These are phyloP conservation scores for Crossaster papposus DNA, from an alignment of 53 echinoderm and acorn worm genomes.

Conservation along the genomic window DNA sequence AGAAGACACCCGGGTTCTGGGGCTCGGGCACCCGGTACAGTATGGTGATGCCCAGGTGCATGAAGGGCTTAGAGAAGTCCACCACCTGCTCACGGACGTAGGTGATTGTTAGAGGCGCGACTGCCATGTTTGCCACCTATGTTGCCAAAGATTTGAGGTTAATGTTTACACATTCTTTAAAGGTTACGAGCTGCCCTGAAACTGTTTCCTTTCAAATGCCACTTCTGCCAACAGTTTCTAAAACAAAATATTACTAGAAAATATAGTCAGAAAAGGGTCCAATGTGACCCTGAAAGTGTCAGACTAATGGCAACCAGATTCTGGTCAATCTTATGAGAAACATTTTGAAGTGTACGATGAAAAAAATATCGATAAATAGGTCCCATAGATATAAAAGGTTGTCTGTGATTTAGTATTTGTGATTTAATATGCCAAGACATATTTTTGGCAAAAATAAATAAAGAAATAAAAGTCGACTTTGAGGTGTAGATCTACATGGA, in stretches of 20 bases:
- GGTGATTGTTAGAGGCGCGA: slow-evolving; percentile 93
- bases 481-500: no score
- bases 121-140: slow-evolving; percentile 90
- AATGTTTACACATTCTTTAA: neutral
- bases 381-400: no score
- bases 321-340: no score
- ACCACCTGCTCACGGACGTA: slow-evolving; percentile 88
- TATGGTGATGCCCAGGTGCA: slow-evolving; percentile 95
- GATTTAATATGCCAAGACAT: no score
- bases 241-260: no score
- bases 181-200: neutral
- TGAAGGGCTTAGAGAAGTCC: slow-evolving; percentile 96
- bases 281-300: neutral
- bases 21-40: slow-evolving; percentile 90
- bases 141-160: neutral
- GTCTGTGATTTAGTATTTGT: no score
- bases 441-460: no score
- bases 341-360: no score
- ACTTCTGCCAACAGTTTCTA: neutral
- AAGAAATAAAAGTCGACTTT: no score
- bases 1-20: slow-evolving; percentile 97
- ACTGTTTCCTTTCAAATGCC: neutral
- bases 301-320: no score
- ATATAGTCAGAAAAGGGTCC: no score
- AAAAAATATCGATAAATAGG: no score